Conservation (phyloP, 2,113 vertebrate genomes). For the Telmatochromis brachygnathus region DNA sequence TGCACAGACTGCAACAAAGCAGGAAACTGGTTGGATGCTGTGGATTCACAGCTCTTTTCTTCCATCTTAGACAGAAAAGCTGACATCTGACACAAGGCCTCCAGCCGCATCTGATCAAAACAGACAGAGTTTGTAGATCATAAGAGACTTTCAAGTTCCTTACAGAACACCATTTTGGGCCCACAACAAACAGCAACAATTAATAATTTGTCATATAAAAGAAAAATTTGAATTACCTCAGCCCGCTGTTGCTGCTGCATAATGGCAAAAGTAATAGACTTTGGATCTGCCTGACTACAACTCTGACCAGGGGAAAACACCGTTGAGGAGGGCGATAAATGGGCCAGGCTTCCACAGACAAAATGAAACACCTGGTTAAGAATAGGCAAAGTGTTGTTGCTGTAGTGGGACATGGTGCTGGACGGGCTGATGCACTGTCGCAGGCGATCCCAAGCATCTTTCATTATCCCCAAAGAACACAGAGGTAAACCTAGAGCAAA, state of each 20-base stretch:
- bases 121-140: neutral
- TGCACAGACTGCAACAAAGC: constrained; percentile 72
- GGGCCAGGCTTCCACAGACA: constrained; percentile 63
- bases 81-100: constrained; percentile 75
- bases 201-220: neutral
- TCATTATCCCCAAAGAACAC: constrained; percentile 77
- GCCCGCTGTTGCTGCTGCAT: constrained; percentile 74
- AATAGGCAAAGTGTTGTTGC: constrained; percentile 57
- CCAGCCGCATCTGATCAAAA: constrained; percentile 66
- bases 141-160: neutral
- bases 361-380: constrained; percentile 72
- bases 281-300: constrained; percentile 64
- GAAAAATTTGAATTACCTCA: constrained; percentile 49
- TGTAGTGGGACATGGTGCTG: constrained; percentile 18
- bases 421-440: constrained; percentile 73
- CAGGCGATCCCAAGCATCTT: constrained; percentile 75
- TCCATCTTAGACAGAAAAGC: constrained; percentile 77
- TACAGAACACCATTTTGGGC: neutral
- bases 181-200: neutral
- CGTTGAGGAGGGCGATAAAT: neutral
- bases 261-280: constrained; percentile 69
- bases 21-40: constrained; percentile 47
- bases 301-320: constrained; percentile 37
- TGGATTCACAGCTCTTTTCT: constrained; percentile 56
- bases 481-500: constrained; percentile 62